Evolutionary conservation across 2,888 invertebrate genomes (phyloP).

Genomic region (Macroteleia sp.): DNA sequence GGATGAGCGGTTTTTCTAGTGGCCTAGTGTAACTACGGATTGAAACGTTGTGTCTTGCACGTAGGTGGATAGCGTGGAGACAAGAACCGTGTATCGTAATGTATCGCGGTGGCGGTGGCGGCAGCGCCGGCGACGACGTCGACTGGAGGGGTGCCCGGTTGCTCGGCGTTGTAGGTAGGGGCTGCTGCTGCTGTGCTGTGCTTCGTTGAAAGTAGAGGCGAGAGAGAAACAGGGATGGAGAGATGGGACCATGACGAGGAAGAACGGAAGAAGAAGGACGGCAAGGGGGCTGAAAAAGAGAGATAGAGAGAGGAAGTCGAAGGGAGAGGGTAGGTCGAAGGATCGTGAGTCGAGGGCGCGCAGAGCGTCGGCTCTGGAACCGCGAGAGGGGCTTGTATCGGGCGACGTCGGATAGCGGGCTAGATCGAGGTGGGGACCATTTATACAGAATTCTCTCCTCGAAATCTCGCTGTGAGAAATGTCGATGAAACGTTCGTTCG

Average conservation of each 20-base stretch:
- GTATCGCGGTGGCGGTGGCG: slow-evolving; percentile 78
- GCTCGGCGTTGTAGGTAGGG: slow-evolving; percentile 72
- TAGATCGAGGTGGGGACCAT: slow-evolving; percentile 64
- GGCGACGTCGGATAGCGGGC: slow-evolving; percentile 60
- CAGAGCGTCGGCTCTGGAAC: slow-evolving; percentile 70
- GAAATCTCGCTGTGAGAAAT: slow-evolving; percentile 61
- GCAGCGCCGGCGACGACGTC: slow-evolving; percentile 73
- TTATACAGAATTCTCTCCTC: slow-evolving; percentile 64
- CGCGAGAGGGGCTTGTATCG: slow-evolving; percentile 67
- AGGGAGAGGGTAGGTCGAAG: slow-evolving; percentile 63
- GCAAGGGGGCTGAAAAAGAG: slow-evolving; percentile 54
- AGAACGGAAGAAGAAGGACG: slow-evolving; percentile 59
- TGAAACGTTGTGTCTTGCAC: slow-evolving; percentile 76
- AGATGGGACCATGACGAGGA: slow-evolving; percentile 69
- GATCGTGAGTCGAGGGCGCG: slow-evolving; percentile 73
- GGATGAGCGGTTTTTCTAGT: slow-evolving; percentile 69
- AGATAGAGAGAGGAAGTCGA: slow-evolving; percentile 53
- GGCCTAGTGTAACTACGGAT: slow-evolving; percentile 72
- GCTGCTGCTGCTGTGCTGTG: slow-evolving; percentile 69
- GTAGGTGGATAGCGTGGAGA: slow-evolving; percentile 78
- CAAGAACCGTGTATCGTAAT: slow-evolving; percentile 82
- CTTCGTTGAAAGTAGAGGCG: slow-evolving; percentile 67
- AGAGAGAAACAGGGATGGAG: slow-evolving; percentile 67
- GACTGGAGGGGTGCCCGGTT: slow-evolving; percentile 72
- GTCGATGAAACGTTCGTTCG: slow-evolving; percentile 60